A percentile compares a stretch with the other conserved stretches of the same genome.
These are phyloP conservation scores for Hippasteria phrygiana DNA, from an alignment of 53 echinoderm and acorn worm species.

Conservation along the genomic window DNA sequence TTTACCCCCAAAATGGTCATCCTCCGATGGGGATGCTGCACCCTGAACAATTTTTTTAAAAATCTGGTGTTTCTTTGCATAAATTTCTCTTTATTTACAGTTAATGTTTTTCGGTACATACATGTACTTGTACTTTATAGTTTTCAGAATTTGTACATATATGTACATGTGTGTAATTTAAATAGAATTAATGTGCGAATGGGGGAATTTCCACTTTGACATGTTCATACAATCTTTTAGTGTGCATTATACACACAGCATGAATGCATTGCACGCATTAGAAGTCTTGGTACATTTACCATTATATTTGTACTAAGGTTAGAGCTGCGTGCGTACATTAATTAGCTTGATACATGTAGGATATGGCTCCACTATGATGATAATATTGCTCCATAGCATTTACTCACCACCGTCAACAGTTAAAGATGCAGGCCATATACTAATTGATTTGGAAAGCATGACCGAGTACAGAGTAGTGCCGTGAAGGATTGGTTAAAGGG, in stretches of 20 bases:
- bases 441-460: conserved; percentile 48
- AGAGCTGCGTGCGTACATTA: conserved; percentile 3
- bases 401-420: conserved; percentile 6
- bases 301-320: not conserved
- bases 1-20: no score
- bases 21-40: no score
- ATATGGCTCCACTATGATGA: conserved; percentile 17
- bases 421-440: conserved; percentile 24
- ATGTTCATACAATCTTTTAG: no score
- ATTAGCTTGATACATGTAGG: conserved; percentile 48
- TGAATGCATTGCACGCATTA: no score
- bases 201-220: no score
- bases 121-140: not conserved
- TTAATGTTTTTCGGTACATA: not conserved
- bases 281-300: no score
- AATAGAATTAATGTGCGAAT: not conserved
- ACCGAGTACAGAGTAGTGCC: not conserved
- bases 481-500: conserved; percentile 19
- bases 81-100: no score
- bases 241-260: no score
- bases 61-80: no score
- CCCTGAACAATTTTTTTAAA: no score
- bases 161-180: not conserved
- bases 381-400: conserved; percentile 39
- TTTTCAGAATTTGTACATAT: not conserved